Conservation (phyloP, 2,113 vertebrate genomes). For the Cnemophilus loriae region DNA sequence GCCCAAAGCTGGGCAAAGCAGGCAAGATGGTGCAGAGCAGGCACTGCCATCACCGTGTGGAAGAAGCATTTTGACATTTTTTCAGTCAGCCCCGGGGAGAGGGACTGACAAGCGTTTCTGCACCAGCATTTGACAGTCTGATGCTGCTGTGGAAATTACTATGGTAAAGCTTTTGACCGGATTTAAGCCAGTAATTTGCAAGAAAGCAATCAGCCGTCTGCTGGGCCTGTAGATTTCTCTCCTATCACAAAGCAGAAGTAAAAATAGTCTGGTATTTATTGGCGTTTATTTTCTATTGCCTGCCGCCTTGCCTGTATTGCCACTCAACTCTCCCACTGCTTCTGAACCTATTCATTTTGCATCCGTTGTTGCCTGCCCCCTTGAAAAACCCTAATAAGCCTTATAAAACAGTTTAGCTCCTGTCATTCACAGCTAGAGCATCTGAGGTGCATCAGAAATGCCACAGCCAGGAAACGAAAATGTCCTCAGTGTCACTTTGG, state of each 20-base stretch:
- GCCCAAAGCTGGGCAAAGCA: not conserved
- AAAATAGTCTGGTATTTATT: not conserved
- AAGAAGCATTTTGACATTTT: not conserved
- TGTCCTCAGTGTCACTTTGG: fast-evolving
- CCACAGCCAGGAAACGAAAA: not conserved
- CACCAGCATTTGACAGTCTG: not conserved
- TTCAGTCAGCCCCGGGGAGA: not conserved
- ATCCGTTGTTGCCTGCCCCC: not conserved
- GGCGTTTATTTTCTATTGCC: not conserved
- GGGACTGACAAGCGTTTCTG: not conserved
- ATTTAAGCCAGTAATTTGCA: not conserved
- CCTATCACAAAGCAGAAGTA: not conserved
- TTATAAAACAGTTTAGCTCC: not conserved
- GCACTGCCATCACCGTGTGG: not conserved
- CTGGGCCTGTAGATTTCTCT: not conserved
- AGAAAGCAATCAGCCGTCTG: not conserved
- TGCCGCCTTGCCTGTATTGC: not conserved
- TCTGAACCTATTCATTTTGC: not conserved
- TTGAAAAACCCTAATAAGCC: not conserved
- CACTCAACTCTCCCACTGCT: not conserved
- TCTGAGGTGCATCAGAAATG: not conserved
- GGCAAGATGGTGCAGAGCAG: not conserved
- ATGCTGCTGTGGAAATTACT: not conserved
- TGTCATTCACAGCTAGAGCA: not conserved
- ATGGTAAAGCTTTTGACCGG: not conserved